Percentiles rank a stretch among this genome's conserved stretches.
Conservation (phyloP, 2,113 vertebrate genomes). For the Penelope pileata region DNA sequence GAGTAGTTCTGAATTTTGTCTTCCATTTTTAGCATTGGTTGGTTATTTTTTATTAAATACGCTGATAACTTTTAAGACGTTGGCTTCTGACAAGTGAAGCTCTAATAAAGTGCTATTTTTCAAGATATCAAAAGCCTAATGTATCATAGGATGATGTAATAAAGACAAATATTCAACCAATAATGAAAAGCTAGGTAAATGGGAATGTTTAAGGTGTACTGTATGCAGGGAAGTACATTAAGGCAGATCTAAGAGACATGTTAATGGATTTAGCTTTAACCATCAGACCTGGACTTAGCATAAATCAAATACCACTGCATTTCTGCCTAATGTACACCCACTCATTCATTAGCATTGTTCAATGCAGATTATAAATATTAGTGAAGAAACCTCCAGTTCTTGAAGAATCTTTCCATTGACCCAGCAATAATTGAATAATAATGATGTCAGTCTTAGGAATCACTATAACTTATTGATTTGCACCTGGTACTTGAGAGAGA, state of each 20-base stretch:
- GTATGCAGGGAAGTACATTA: conserved; percentile 80
- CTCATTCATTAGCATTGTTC: conserved; percentile 79
- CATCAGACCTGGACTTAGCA: conserved; percentile 76
- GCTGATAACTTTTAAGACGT: background rate
- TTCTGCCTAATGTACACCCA: conserved; percentile 76
- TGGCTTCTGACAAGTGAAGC: conserved; percentile 38
- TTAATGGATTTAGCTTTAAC: conserved; percentile 86
- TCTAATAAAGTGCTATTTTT: conserved; percentile 64
- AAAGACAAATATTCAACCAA: conserved; percentile 75
- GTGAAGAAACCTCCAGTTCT: conserved; percentile 73
- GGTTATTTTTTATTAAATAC: conserved; percentile 15
- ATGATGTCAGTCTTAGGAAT: conserved; percentile 82
- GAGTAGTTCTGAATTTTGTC: conserved; percentile 28
- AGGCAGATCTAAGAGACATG: conserved; percentile 76
- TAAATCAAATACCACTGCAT: conserved; percentile 80
- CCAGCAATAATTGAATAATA: conserved; percentile 80
- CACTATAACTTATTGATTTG: conserved; percentile 79
- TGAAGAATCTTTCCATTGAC: conserved; percentile 77
- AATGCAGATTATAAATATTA: conserved; percentile 82
- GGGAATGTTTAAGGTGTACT: conserved; percentile 78
- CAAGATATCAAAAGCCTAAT: conserved; percentile 59
- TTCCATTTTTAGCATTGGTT: background rate
- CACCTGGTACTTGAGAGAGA: conserved; percentile 69
- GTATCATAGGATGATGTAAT: conserved; percentile 72
- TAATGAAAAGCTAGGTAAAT: conserved; percentile 80